phyloP scores from a whole-genome alignment of 2,797 vertebrate species.

The Pseudocheirus occidentalis region DNA sequence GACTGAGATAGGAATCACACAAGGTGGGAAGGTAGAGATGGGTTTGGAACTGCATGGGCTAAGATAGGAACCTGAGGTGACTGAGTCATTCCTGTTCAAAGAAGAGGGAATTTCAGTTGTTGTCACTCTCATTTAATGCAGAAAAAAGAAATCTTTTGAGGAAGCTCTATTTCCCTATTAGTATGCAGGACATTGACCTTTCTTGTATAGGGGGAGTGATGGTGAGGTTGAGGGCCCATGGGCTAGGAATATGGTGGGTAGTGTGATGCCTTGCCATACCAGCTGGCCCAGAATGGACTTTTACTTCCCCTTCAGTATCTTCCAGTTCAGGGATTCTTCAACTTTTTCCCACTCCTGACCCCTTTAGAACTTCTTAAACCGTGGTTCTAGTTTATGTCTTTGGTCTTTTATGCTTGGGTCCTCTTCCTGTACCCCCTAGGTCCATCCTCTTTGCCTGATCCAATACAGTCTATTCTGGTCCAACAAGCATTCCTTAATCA shows the following conservation, averaged over 20 bases:
- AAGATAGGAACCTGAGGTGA: neutral
- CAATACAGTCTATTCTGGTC: neutral
- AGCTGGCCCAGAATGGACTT: neutral
- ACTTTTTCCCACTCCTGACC: too few species aligned
- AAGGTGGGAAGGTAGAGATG: neutral
- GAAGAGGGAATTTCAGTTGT: neutral
- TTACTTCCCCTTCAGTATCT: neutral
- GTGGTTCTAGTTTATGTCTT: neutral
- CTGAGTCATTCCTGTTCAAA: neutral
- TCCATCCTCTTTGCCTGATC: neutral
- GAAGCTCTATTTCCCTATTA: neutral
- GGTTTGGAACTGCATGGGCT: neutral
- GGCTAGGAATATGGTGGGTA: neutral
- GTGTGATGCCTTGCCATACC: neutral
- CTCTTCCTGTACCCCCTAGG: neutral
- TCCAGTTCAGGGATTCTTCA: neutral
- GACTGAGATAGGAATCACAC: neutral
- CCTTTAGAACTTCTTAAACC: too few species aligned
- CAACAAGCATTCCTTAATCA: neutral
- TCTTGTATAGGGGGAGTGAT: neutral
- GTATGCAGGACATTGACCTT: neutral
- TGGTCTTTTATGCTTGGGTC: neutral
- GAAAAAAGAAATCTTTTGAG: neutral
- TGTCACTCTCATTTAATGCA: neutral
- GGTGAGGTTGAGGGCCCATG: neutral